Conservation (phyloP, 2,113 vertebrate genomes). For the Lepidothrix coronata region DNA sequence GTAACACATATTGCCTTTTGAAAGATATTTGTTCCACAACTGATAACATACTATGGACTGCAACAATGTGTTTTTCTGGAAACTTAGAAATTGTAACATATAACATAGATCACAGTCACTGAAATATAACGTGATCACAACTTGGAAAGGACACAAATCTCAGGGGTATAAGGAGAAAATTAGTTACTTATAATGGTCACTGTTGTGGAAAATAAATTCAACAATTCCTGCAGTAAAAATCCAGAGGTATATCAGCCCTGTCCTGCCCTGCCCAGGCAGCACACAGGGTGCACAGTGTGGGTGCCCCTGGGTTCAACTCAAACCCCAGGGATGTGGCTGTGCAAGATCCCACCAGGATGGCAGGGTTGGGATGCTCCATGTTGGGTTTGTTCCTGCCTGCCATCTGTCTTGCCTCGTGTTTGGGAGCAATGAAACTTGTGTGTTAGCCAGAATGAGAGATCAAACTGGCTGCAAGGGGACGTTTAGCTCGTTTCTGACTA, state of each 20-base stretch:
- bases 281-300: fast-evolving
- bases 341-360: too few species aligned
- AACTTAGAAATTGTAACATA: neutral
- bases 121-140: neutral
- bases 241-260: neutral
- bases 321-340: neutral
- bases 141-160: neutral
- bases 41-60: neutral
- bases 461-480: neutral
- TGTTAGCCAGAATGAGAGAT: neutral
- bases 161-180: neutral
- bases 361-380: fast-evolving
- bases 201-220: neutral
- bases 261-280: neutral
- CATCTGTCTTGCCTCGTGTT: neutral
- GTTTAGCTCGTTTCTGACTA: neutral
- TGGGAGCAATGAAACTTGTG: neutral
- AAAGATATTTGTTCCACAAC: neutral
- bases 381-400: neutral
- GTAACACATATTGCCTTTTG: neutral
- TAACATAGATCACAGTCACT: neutral
- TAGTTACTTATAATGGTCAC: neutral
- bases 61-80: neutral
- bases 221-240: neutral
- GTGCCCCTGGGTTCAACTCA: neutral